phyloP scores from a whole-genome alignment of 2,888 invertebrate species.

The Xanthorhoe spadicearia region DNA sequence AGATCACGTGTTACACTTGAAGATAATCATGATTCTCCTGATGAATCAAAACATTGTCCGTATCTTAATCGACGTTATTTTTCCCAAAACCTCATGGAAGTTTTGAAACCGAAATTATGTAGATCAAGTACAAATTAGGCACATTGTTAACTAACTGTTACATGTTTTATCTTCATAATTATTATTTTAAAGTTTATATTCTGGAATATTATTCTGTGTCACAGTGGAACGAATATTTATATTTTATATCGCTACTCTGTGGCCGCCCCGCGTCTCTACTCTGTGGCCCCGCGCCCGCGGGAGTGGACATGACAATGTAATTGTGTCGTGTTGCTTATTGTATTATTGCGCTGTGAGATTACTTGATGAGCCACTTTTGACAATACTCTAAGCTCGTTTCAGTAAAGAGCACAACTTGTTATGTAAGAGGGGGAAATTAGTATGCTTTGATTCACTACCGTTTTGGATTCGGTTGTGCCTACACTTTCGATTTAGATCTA shows the following conservation, averaged over 20 bases:
- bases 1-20: no score
- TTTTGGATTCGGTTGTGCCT: no score
- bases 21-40: no score
- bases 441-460: no score
- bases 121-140: no score
- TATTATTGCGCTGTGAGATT: conserved; percentile 24
- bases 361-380: conserved; percentile 19
- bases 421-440: not conserved
- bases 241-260: conserved; percentile 14
- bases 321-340: conserved; percentile 37
- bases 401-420: not conserved
- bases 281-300: conserved; percentile 16
- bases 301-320: conserved; percentile 22
- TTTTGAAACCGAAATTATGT: no score
- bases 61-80: no score
- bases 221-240: conserved; percentile 12
- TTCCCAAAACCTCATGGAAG: no score
- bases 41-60: no score
- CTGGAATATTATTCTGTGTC: conserved; percentile 5
- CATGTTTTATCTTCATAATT: no score
- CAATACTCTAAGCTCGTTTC: not conserved
- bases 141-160: no score
- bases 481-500: no score
- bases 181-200: not conserved
- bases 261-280: conserved; percentile 7